A percentile compares a stretch with the other conserved stretches of the same genome.
Conservation (phyloP, 2,113 vertebrate species). For the Etheostoma spectabile region DNA sequence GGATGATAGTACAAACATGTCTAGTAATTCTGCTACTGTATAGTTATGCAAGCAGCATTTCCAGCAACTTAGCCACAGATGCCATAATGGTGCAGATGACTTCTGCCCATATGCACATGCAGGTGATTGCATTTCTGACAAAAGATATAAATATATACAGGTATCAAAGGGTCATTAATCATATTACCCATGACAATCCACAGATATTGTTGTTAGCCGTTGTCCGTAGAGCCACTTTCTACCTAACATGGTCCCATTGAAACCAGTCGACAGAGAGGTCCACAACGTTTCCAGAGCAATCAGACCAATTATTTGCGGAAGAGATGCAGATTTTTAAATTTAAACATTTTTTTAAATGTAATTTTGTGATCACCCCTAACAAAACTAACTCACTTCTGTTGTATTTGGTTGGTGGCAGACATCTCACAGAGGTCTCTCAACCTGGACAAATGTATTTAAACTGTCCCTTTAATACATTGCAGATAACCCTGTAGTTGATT, state of each 20-base stretch:
- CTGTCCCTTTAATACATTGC: too few species aligned
- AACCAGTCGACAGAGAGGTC: not conserved
- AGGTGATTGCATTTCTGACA: not conserved
- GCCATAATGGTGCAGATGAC: not conserved
- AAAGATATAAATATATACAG: not conserved
- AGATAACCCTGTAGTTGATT: too few species aligned
- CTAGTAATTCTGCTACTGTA: not conserved
- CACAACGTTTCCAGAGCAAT: not conserved
- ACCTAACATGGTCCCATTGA: not conserved
- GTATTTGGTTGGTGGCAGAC: not conserved
- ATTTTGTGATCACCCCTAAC: not conserved
- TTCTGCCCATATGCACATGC: not conserved
- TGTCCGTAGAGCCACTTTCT: not conserved
- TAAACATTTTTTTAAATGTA: not conserved
- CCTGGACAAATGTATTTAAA: not conserved
- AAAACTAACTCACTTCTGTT: not conserved
- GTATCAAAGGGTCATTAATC: not conserved
- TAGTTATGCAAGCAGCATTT: not conserved
- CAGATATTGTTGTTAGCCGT: not conserved
- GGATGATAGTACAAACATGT: constrained; percentile 5
- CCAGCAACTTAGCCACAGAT: not conserved
- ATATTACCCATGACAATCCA: not conserved
- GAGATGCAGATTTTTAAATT: not conserved
- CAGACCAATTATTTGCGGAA: not conserved
- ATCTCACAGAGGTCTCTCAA: not conserved